phyloP scores from a whole-genome alignment of 2,113 vertebrate genomes.

The Poicephalus gulielmi region DNA sequence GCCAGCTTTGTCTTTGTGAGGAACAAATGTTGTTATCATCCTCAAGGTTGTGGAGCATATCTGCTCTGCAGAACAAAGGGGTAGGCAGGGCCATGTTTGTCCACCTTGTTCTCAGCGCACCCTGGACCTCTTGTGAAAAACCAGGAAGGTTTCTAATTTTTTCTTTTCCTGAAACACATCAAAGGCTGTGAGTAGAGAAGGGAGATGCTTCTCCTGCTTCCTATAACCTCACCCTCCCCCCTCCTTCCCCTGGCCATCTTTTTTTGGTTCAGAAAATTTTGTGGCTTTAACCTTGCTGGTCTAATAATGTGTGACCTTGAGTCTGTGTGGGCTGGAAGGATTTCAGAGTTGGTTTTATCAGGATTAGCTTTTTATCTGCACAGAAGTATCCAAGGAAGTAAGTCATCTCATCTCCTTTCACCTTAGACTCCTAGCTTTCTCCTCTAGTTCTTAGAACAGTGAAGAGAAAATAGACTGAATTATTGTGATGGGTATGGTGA shows the following conservation, averaged over 20 bases:
- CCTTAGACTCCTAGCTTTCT: slow-evolving; percentile 67
- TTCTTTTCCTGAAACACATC: slow-evolving; percentile 60
- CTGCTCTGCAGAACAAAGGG: slow-evolving; percentile 38
- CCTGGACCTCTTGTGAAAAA: slow-evolving; percentile 49
- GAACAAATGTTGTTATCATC: slow-evolving; percentile 71
- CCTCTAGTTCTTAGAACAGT: slow-evolving; percentile 65
- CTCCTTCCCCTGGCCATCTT: background rate
- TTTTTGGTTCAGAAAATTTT: slow-evolving; percentile 59
- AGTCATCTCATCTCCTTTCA: slow-evolving; percentile 69
- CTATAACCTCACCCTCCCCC: background rate
- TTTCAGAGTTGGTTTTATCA: slow-evolving; percentile 77
- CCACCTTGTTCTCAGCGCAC: slow-evolving; percentile 26
- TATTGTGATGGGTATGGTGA: slow-evolving; percentile 17
- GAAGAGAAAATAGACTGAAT: slow-evolving; percentile 59
- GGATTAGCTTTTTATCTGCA: slow-evolving; percentile 78
- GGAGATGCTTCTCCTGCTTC: background rate
- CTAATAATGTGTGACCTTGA: slow-evolving; percentile 72
- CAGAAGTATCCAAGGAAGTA: slow-evolving; percentile 67
- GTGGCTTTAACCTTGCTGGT: slow-evolving; percentile 67
- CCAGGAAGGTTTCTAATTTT: slow-evolving; percentile 35
- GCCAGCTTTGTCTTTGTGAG: slow-evolving; percentile 67
- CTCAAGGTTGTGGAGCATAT: slow-evolving; percentile 66
- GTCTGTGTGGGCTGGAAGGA: slow-evolving; percentile 68
- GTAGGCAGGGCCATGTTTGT: slow-evolving; percentile 41
- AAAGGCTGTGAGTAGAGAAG: slow-evolving; percentile 46